Conservation (phyloP, 2,113 vertebrate genomes). For the Hydrolagus affinis region DNA sequence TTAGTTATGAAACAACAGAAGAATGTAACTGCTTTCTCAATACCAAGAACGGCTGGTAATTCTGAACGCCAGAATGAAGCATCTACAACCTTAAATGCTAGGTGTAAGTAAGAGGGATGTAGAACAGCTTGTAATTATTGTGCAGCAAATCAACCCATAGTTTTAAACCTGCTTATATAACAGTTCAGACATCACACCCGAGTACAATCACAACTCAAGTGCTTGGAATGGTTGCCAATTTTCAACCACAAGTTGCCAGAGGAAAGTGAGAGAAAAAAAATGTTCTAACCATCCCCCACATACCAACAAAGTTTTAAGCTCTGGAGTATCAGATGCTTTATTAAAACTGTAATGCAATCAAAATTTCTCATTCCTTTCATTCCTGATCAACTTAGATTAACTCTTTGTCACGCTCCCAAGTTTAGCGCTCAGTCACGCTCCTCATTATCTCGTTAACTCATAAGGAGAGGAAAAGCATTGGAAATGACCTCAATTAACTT, state of each 20-base stretch:
- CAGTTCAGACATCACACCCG: neutral
- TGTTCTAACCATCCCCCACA: neutral
- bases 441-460: too few relatives aligned
- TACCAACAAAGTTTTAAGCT: too few relatives aligned
- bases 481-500: neutral
- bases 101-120: neutral
- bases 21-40: neutral
- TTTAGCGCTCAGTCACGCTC: too few relatives aligned
- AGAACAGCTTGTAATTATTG: neutral
- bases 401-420: too few relatives aligned
- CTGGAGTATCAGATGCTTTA: neutral
- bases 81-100: too few relatives aligned
- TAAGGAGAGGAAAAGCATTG: neutral
- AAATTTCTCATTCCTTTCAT: neutral
- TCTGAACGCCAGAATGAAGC: too few relatives aligned
- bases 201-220: neutral
- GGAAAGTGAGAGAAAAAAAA: neutral
- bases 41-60: constrained; percentile 1
- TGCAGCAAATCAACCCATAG: neutral
- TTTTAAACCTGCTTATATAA: neutral
- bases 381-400: neutral
- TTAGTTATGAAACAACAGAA: neutral
- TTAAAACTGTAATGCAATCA: neutral
- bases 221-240: neutral
- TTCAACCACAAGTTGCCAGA: neutral